Evolutionary conservation across 2,797 vertebrate genomes (phyloP).

Genomic region (Alfaro cultratus): DNA sequence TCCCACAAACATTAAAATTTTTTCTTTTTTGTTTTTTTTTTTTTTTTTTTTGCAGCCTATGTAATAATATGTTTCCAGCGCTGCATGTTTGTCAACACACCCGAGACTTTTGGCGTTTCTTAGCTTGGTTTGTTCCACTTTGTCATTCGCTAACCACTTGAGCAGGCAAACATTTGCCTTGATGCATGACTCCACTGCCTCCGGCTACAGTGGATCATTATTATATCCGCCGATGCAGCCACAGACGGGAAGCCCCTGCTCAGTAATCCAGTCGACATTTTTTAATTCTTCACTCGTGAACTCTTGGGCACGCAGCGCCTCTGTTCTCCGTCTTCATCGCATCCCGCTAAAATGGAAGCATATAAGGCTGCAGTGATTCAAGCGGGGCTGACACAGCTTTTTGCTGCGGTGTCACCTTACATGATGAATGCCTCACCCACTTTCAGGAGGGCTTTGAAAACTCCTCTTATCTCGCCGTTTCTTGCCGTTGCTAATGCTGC

Average conservation of each 20-base stretch:
- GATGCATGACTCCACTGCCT: conserved; percentile 74
- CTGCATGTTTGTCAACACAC: conserved; percentile 64
- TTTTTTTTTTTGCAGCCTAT: conserved; percentile 48
- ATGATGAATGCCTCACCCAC: conserved; percentile 75
- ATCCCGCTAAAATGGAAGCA: conserved; percentile 55
- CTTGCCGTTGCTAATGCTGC: conserved; percentile 55
- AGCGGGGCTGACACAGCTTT: conserved; percentile 69
- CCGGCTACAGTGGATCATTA: conserved; percentile 70
- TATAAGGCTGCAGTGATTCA: conserved; percentile 60
- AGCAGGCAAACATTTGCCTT: conserved; percentile 79
- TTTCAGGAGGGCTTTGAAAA: conserved; percentile 68
- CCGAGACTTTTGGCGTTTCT: conserved; percentile 57
- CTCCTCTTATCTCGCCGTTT: conserved; percentile 68
- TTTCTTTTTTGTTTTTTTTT: conserved; percentile 32
- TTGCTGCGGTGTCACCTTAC: conserved; percentile 73
- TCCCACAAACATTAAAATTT: conserved; percentile 49
- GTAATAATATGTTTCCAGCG: conserved; percentile 68
- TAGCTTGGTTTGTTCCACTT: conserved; percentile 69
- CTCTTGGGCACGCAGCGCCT: conserved; percentile 35
- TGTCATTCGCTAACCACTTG: conserved; percentile 79
- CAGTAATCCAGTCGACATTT: conserved; percentile 58
- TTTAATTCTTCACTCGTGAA: conserved; percentile 41
- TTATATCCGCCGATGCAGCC: conserved; percentile 72
- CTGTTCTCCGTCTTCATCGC: conserved; percentile 7
- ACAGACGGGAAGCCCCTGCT: conserved; percentile 61